These are phyloP conservation scores for Metallyticus violacea DNA, from an alignment of 2,888 invertebrate species.

Conservation along the genomic window DNA sequence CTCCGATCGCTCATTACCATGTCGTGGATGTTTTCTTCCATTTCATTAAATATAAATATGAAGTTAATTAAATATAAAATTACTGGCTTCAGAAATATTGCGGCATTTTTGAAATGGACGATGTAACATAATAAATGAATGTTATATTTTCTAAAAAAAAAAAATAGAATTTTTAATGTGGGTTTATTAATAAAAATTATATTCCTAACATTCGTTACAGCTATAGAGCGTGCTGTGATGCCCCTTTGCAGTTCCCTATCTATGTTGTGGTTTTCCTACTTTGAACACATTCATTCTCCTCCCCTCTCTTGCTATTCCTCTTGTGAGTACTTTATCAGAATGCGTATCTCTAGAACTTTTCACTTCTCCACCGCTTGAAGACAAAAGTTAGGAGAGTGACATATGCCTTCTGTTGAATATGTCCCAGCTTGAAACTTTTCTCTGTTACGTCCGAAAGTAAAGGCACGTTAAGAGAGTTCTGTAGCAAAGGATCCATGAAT, in stretches of 20 bases:
- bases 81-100: no score
- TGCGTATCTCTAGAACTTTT: not conserved
- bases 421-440: not conserved
- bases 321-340: not conserved
- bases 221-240: not conserved
- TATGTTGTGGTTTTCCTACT: not conserved
- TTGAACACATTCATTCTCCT: no score
- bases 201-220: no score
- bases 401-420: not conserved
- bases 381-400: not conserved
- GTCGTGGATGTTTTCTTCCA: no score
- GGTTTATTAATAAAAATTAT: no score
- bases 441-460: not conserved
- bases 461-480: not conserved
- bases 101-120: no score
- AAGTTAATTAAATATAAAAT: no score
- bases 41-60: no score
- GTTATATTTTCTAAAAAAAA: no score
- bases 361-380: not conserved
- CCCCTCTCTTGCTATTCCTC: not conserved
- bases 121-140: no score
- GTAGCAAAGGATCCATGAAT: not conserved
- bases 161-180: no score
- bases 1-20: no score
- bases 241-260: not conserved